Evolutionary conservation across 2,888 invertebrate species (phyloP).

Genomic region (Polyploca ridens): DNA sequence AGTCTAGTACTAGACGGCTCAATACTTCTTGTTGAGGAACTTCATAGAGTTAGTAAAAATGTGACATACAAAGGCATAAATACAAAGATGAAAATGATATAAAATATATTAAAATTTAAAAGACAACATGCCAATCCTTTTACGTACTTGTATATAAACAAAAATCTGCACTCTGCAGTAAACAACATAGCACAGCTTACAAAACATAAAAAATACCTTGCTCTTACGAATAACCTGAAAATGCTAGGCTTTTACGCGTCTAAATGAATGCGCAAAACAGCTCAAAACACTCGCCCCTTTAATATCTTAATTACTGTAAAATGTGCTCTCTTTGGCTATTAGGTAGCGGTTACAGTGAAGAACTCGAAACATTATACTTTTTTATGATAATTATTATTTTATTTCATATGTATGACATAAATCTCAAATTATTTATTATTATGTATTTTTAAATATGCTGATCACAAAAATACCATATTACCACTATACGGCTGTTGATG

Average conservation of each 20-base stretch:
- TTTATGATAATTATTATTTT: too few relatives aligned
- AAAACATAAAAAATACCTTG: conserved; percentile 42
- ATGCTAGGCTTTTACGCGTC: conserved; percentile 53
- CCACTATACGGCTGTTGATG: too few relatives aligned
- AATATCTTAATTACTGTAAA: conserved; percentile 64
- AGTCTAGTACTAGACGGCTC: too few relatives aligned
- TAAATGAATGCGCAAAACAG: conserved; percentile 53
- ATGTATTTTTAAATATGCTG: neutral
- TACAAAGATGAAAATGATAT: too few relatives aligned
- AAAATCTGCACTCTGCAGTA: conserved; percentile 9
- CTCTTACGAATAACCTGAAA: conserved; percentile 47
- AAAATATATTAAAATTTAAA: too few relatives aligned
- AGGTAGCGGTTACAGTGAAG: neutral
- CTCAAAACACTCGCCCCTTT: conserved; percentile 58
- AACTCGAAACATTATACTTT: neutral
- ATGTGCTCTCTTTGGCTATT: conserved; percentile 46
- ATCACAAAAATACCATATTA: too few relatives aligned
- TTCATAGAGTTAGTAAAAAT: too few relatives aligned
- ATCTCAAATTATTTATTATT: too few relatives aligned
- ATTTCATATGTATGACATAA: too few relatives aligned
- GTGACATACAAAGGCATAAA: too few relatives aligned
- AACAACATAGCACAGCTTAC: conserved; percentile 35
- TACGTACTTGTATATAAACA: neutral
- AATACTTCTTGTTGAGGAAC: too few relatives aligned
- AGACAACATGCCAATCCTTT: too few relatives aligned